These are phyloP conservation scores for Dryomyza anilis DNA, from an alignment of 2,888 invertebrate genomes.

Conservation along the genomic window DNA sequence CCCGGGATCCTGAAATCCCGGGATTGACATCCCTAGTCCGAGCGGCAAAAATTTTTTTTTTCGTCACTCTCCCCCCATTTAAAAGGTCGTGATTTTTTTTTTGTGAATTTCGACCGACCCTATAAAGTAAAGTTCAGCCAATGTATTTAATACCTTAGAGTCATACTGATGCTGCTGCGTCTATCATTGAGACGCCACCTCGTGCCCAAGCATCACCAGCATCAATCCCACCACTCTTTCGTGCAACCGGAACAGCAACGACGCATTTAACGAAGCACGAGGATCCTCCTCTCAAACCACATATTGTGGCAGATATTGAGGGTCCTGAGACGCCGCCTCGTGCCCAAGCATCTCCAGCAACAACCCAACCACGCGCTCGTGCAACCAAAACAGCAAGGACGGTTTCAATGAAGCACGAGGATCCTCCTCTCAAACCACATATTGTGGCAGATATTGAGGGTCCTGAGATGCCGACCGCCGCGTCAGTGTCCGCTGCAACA, in stretches of 20 bases:
- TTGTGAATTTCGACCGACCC: no score
- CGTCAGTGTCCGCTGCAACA: no score
- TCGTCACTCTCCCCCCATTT: no score
- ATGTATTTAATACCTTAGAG: slow-evolving; percentile 1
- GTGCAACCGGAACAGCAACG: background rate
- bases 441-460: slow-evolving; percentile 39
- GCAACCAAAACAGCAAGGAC: background rate
- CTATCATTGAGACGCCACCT: background rate
- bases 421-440: no score
- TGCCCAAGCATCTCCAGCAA: background rate
- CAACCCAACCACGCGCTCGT: background rate
- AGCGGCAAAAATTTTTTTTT: no score
- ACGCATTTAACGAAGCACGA: no score
- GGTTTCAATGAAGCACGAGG: no score
- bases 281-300: no score
- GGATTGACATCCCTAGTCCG: no score
- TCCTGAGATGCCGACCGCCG: background rate
- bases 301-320: slow-evolving; percentile 38
- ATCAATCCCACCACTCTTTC: background rate
- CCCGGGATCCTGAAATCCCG: no score
- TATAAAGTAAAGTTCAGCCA: no score
- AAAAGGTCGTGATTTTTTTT: no score
- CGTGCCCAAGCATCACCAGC: slow-evolving; percentile 1
- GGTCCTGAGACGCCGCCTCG: slow-evolving; percentile 21
- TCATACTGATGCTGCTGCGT: background rate